Conservation (phyloP, 2,888 invertebrate species). For the Theretra japonica region DNA sequence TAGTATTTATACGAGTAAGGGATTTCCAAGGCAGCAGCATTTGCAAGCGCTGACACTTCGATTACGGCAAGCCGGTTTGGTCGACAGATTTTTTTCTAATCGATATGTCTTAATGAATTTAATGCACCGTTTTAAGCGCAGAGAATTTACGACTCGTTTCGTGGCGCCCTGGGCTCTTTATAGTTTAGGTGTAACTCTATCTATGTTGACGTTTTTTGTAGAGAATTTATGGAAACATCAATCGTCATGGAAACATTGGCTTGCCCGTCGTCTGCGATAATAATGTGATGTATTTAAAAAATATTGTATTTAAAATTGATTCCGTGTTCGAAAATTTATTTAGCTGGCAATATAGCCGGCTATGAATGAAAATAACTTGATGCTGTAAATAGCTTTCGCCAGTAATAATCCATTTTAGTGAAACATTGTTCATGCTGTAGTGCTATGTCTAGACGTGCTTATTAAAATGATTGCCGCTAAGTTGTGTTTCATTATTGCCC, state of each 20-base stretch:
- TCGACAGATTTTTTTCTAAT: background rate
- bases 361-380: too few relatives aligned
- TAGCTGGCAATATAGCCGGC: too few relatives aligned
- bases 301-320: too few relatives aligned
- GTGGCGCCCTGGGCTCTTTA: slow-evolving; percentile 18
- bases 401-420: too few relatives aligned
- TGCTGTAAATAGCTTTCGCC: too few relatives aligned
- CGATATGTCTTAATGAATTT: background rate
- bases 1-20: slow-evolving; percentile 34
- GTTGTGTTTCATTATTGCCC: too few relatives aligned
- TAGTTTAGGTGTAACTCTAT: slow-evolving; percentile 11
- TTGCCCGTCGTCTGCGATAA: background rate
- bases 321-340: too few relatives aligned
- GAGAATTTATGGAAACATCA: background rate
- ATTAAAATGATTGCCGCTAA: too few relatives aligned
- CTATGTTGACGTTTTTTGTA: background rate
- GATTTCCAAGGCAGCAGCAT: slow-evolving; percentile 32
- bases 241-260: background rate
- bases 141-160: background rate
- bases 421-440: too few relatives aligned
- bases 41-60: background rate
- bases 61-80: background rate
- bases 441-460: too few relatives aligned
- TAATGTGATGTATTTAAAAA: background rate
- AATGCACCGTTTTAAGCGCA: background rate